These are phyloP conservation scores for Patella depressa DNA, from an alignment of 2,888 invertebrate species.

Conservation along the genomic window DNA sequence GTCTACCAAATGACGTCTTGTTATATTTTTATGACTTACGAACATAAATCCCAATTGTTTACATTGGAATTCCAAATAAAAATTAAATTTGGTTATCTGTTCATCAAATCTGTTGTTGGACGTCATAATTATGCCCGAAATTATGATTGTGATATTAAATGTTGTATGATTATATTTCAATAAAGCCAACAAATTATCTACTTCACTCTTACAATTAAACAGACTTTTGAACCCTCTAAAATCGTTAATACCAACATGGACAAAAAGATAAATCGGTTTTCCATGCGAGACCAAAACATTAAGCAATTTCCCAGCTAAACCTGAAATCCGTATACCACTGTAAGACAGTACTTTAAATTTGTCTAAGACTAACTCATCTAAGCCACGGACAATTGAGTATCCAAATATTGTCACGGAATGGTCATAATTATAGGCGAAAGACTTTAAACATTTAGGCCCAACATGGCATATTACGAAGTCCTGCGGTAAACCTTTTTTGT, in stretches of 20 bases:
- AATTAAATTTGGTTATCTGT: background rate
- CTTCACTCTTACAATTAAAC: background rate
- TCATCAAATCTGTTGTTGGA: background rate
- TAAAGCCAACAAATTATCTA: background rate
- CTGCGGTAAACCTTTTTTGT: no score
- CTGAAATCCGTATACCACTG: background rate
- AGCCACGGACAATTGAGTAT: background rate
- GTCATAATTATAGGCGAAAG: no score
- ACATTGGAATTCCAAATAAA: background rate
- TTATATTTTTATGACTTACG: background rate
- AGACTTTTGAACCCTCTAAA: background rate
- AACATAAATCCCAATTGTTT: background rate
- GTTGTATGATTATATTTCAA: background rate
- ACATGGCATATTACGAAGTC: no score
- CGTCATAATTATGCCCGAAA: no score
- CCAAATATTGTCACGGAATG: background rate
- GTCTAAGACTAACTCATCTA: background rate
- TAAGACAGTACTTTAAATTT: background rate
- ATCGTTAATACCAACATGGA: conserved; percentile 3
- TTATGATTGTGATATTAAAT: no score
- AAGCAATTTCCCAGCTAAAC: background rate
- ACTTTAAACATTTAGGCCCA: no score
- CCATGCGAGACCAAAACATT: background rate
- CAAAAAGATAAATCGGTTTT: background rate
- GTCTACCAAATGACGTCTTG: background rate